Evolutionary conservation across 2,113 vertebrate species (phyloP).

Genomic region (Trochalopteron elliotii): DNA sequence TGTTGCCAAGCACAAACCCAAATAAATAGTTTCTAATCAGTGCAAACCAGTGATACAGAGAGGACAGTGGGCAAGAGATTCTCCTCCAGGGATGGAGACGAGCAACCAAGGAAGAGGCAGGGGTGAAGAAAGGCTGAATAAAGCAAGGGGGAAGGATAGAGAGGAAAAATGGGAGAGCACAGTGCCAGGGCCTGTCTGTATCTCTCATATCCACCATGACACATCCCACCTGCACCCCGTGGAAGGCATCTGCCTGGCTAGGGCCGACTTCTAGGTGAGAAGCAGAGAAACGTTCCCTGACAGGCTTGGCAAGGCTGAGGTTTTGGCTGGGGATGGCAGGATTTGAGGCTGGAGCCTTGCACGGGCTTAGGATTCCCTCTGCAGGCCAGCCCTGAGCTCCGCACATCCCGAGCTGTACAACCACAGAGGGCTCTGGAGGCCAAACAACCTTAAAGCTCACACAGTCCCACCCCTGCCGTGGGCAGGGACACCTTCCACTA

Average conservation of each 20-base stretch:
- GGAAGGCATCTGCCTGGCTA: no score
- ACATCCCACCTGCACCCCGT: no score
- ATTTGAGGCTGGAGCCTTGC: neutral
- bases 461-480: rapidly evolving
- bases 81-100: neutral
- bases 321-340: neutral
- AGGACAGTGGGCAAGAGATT: neutral
- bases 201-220: rapidly evolving
- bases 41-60: neutral
- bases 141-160: neutral
- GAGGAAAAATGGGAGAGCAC: neutral
- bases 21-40: neutral
- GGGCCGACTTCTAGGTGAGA: neutral
- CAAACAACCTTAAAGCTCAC: rapidly evolving
- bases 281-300: rapidly evolving
- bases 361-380: conserved; percentile 48
- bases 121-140: neutral
- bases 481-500: neutral
- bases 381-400: neutral
- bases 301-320: neutral
- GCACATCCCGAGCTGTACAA: rapidly evolving
- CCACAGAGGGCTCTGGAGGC: rapidly evolving
- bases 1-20: neutral
- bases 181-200: rapidly evolving
- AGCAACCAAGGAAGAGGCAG: neutral